Evolutionary conservation across 1,140 invertebrate genomes (phyloP), one percentile per base, ranked within the genome.

Genomic region (Drosophila virilis): DNA sequence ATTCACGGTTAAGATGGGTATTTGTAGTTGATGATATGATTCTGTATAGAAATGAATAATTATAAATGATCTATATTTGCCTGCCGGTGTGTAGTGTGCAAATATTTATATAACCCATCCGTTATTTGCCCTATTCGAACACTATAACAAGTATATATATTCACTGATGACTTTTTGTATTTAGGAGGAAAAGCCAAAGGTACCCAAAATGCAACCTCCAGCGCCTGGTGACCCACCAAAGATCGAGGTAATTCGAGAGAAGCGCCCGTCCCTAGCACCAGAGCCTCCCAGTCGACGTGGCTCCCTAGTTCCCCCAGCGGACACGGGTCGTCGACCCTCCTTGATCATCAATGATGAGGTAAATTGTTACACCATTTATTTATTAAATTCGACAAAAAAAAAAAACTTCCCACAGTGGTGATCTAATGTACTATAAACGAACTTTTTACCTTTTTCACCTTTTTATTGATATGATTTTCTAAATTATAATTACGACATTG

Each of bases 311-410:
- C 96, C 96, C 46, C 96, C 96, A 58, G 97, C 97, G 89, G 96
- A 96, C 92, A 96, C 95, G 93, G 96, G 95, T 78, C 94, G 97
- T 80, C 94, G 97, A 79, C 96, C 97, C 69, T 97, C 97, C 82
- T 94, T 98, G 73, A 96, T 98, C 83, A 97, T 98, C 92, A 97
- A 97, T 92, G 97, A 98, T 93, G 97, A 98, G 96, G 97, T 98
- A 95, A 93, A 93, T 58, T 32, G n/a, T 32, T 13, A 8, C 17
- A 10, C 22, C 0, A 15, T 1, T 28, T 12, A 48, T 12, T 28
- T 28, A 4, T 28, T 0, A 32, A 50, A 50, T 1, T 4, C 1
- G 2, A 32, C 22, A 4, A 6, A 48, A 50, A 32, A 50, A 32
- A 2, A 13, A 4, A 13, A 28, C n/a, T 32, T 28, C 48, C 32